Conservation (phyloP, 2,797 vertebrate genomes). For the Caiman crocodilus region DNA sequence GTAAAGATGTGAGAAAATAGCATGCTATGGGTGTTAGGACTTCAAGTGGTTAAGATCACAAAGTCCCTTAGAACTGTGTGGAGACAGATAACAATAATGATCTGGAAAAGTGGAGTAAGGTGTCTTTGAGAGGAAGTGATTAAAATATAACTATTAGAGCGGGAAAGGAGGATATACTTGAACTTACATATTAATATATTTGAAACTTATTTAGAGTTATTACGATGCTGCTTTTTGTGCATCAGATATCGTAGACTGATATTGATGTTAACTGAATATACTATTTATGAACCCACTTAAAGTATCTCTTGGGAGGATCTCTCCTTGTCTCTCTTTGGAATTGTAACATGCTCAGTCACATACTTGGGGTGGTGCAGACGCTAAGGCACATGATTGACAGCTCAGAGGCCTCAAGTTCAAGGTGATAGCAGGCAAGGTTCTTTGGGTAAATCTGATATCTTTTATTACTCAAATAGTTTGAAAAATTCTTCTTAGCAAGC, state of each 20-base stretch:
- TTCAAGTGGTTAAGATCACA: not conserved
- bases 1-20: not conserved
- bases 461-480: too few species aligned
- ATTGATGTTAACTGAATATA: not conserved
- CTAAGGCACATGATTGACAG: too few species aligned
- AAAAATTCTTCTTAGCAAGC: too few species aligned
- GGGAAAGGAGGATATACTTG: not conserved
- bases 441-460: too few species aligned
- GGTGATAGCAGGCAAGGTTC: too few species aligned
- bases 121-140: not conserved
- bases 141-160: too few species aligned
- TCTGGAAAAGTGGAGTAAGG: not conserved
- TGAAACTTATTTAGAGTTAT: not conserved
- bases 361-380: not conserved
- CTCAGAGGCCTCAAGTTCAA: too few species aligned
- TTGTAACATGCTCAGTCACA: not conserved
- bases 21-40: not conserved
- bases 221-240: not conserved
- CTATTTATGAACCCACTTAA: not conserved
- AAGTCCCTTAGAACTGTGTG: not conserved
- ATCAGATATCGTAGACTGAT: not conserved
- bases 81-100: not conserved
- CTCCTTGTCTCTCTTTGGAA: not conserved
- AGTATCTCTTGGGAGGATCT: not conserved
- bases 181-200: not conserved